Conservation (phyloP, 2,113 vertebrate genomes). For the Lichenostomus cassidix region DNA sequence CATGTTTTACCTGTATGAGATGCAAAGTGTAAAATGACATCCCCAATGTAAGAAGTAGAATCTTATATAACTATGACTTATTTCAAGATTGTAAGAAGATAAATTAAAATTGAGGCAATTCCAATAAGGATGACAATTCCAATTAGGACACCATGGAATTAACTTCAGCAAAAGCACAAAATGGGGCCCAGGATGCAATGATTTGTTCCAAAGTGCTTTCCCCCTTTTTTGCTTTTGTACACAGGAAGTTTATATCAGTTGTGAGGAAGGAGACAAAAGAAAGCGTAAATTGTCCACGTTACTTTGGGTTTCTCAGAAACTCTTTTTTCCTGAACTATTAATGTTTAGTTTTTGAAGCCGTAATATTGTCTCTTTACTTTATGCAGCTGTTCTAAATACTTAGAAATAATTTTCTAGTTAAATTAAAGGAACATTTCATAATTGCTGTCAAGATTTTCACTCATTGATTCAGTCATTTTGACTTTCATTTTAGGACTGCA, state of each 20-base stretch:
- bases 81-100: not conserved
- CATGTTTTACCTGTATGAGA: not conserved
- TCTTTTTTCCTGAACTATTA: not conserved
- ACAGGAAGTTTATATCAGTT: not conserved
- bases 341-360: not conserved
- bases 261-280: not conserved
- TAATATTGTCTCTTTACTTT: not conserved
- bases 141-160: not conserved
- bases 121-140: not conserved
- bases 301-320: not conserved
- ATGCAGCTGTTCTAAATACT: not conserved
- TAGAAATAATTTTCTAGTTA: not conserved
- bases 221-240: not conserved
- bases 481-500: not conserved
- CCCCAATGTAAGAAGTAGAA: not conserved
- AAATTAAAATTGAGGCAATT: not conserved
- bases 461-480: not conserved
- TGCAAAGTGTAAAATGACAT: not conserved
- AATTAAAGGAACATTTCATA: not conserved
- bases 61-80: not conserved
- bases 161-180: not conserved
- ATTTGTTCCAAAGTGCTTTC: not conserved
- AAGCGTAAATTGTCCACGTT: not conserved
- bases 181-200: not conserved
- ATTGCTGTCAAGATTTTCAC: not conserved